These are phyloP conservation scores for Oscarella lobularis DNA, from an alignment of 37 sponge, comb jelly and placozoan species.

Conservation along the genomic window DNA sequence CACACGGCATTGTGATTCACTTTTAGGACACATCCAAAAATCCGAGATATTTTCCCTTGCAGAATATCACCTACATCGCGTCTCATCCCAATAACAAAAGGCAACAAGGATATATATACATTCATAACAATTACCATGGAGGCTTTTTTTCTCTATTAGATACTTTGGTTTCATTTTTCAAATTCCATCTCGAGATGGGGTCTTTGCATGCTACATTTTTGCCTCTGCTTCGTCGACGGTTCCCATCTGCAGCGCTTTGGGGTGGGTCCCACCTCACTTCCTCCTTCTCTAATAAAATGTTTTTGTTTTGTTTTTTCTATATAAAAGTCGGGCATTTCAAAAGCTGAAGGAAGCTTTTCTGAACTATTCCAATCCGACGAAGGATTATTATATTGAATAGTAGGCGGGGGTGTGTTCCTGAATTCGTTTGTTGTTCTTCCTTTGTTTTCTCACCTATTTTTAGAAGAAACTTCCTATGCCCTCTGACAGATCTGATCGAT, in stretches of 20 bases:
- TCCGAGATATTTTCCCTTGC: background rate
- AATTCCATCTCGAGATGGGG: background rate
- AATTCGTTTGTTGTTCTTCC: too few relatives aligned
- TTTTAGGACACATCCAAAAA: background rate
- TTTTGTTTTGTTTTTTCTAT: too few relatives aligned
- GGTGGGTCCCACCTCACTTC: background rate
- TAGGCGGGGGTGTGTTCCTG: too few relatives aligned
- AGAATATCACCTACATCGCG: background rate
- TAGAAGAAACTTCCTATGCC: too few relatives aligned
- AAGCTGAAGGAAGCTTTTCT: background rate
- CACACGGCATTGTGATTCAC: background rate
- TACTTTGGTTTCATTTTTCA: background rate
- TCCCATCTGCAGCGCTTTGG: background rate
- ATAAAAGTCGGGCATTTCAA: background rate
- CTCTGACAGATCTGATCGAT: too few relatives aligned
- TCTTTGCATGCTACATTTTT: background rate
- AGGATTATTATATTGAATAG: background rate
- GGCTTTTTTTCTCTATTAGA: background rate
- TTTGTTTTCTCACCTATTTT: too few relatives aligned
- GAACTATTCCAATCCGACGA: background rate
- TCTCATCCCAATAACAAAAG: background rate
- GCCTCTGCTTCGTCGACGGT: background rate
- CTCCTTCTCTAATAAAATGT: background rate
- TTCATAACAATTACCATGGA: background rate
- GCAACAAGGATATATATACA: background rate